These are phyloP conservation scores for Melanocharis versteri DNA, from an alignment of 2,113 vertebrate species.

Conservation along the genomic window DNA sequence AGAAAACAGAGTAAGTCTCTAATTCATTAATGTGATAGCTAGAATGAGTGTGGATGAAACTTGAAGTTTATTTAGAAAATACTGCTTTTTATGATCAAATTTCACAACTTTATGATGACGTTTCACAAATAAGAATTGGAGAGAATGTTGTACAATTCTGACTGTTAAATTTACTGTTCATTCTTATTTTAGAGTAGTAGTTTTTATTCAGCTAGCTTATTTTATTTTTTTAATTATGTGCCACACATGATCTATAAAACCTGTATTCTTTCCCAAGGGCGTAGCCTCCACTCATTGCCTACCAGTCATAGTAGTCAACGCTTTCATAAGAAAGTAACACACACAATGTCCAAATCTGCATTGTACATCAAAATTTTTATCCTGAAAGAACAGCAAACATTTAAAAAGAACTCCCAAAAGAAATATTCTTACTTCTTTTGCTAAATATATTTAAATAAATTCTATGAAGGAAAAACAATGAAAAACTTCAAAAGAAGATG, in stretches of 20 bases:
- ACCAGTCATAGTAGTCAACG: background rate
- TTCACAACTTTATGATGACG: background rate
- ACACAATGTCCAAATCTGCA: background rate
- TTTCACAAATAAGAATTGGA: background rate
- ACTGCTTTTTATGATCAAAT: background rate
- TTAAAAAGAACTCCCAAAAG: background rate
- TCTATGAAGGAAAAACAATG: background rate
- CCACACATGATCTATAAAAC: fast-evolving
- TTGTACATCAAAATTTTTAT: background rate
- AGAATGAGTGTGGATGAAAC: background rate
- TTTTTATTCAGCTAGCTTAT: background rate
- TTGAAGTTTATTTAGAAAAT: background rate
- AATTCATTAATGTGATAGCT: background rate
- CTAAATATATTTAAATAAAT: background rate
- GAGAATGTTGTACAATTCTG: background rate
- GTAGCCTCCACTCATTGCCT: background rate
- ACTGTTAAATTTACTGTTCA: background rate
- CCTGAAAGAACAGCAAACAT: background rate
- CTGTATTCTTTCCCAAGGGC: background rate
- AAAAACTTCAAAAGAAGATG: background rate
- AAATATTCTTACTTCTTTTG: background rate
- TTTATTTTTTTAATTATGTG: background rate
- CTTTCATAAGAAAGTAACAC: background rate
- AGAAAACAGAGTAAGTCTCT: background rate
- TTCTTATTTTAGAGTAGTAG: background rate